These are phyloP conservation scores for Odontomyia ornata DNA, from an alignment of 2,888 invertebrate genomes.

Conservation along the genomic window DNA sequence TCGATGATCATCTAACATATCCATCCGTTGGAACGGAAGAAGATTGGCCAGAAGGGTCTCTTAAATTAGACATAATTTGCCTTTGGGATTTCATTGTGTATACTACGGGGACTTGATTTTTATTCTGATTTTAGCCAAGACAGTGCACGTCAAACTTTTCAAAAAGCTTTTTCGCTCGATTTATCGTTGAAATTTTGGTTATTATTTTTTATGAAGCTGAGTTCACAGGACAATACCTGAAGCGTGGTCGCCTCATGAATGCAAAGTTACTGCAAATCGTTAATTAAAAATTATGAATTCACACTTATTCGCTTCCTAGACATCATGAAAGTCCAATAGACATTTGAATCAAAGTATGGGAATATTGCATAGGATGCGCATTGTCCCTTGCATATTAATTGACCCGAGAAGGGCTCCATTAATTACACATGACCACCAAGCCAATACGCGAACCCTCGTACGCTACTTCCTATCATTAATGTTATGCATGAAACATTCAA, in stretches of 20 bases:
- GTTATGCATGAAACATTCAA: background rate
- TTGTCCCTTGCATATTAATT: slow-evolving; percentile 34
- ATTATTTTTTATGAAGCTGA: no score
- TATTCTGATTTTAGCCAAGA: background rate
- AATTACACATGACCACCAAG: background rate
- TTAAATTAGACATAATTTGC: slow-evolving; percentile 39
- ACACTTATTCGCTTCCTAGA: no score
- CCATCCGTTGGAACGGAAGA: slow-evolving; percentile 2
- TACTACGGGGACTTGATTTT: background rate
- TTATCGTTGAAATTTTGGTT: no score
- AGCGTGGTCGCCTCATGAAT: no score
- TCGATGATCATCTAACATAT: background rate
- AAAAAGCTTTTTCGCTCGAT: no score
- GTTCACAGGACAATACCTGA: no score
- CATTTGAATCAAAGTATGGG: no score
- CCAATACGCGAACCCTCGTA: background rate
- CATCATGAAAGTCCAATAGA: no score
- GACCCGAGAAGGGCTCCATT: slow-evolving; percentile 5
- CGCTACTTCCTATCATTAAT: slow-evolving; percentile 37
- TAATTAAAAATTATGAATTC: no score
- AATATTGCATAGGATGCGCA: background rate
- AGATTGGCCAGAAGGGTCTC: slow-evolving; percentile 19
- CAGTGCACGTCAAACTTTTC: background rate
- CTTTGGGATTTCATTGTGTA: slow-evolving; percentile 34
- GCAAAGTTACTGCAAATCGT: no score